Base-by-base conservation (phyloP, 2,888 invertebrate species). In the Aphodius granarius region DNA sequence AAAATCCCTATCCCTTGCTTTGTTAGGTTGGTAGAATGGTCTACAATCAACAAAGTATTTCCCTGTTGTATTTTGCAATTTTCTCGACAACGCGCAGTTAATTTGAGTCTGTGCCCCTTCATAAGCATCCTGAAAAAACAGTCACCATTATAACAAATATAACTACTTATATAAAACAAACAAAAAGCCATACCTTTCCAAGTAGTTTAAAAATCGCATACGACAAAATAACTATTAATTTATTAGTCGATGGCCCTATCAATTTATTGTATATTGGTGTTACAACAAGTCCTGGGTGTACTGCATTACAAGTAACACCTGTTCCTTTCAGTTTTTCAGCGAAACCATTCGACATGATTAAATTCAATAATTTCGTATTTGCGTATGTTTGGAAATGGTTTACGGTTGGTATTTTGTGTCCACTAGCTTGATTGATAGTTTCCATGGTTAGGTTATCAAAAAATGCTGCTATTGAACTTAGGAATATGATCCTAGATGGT, bases 361-460 rank as follows among this genome's bases (percentile, higher is more conserved):
- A 80, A 74, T 84, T 84, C 76, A 85, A 85, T 13, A 86, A 75
- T 78, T 87, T 87, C 9, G 85, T 84, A 75, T 86, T 87, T 1
- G 83, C 83, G 75, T 86, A 86, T 21, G 82, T 81, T 19, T 81
- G 75, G 1, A 76, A 9, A 3, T 74, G 19, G 15, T 72, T 72
- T 63, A 74, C 68, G 18, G 71, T 73, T 0, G 72, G 72, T 2
- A 72, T 15, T 3, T 65, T 22, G n/a, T 66, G 73, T 6, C 23
- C 5, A 1, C 73, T 65, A 18, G 15, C 13, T 5, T n/a, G 2
- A 66, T 79, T 78, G 62, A 78, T n/a, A 21, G 82, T 84, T 18
- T 82, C 82, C 0, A 81, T 63, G 0, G 81, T 81, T 5, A 85
- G 78, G 74, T 84, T 83, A 74, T 82, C 83, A 77, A 82, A 79